Evolutionary conservation across 2,888 invertebrate species (phyloP).

Genomic region (Metacarcinus magister): DNA sequence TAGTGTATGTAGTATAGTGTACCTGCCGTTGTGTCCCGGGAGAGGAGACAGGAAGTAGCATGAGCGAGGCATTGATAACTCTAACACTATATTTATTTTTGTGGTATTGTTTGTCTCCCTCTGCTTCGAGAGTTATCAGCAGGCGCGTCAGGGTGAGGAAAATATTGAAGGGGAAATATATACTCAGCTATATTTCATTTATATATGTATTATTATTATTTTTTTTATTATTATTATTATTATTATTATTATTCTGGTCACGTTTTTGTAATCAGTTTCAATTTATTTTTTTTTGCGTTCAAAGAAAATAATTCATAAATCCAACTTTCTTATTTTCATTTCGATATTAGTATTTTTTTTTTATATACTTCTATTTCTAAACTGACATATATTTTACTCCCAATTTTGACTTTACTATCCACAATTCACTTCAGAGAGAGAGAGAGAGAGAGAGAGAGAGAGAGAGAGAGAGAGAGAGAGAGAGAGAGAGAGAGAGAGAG

Average conservation of each 20-base stretch:
- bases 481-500: slow-evolving; percentile 48
- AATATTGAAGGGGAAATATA: no score
- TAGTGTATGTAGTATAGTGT: background rate
- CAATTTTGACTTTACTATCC: background rate
- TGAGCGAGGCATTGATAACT: background rate
- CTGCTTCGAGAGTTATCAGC: background rate
- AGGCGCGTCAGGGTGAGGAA: no score
- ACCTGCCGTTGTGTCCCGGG: background rate
- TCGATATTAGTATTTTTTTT: no score
- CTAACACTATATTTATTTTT: background rate
- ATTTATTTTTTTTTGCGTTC: no score
- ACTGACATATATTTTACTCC: background rate
- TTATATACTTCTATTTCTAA: no score
- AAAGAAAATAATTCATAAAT: no score
- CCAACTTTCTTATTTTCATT: no score
- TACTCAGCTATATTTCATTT: no score
- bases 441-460: slow-evolving; percentile 38
- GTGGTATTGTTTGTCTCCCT: background rate
- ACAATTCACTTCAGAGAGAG: background rate
- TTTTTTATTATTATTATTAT: background rate
- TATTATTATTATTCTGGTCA: background rate
- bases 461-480: slow-evolving; percentile 48
- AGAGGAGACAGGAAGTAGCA: background rate
- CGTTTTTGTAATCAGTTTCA: no score
- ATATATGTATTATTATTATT: background rate